Conservation (phyloP, 1,140 invertebrate genomes). For the Drosophila mayri region DNA sequence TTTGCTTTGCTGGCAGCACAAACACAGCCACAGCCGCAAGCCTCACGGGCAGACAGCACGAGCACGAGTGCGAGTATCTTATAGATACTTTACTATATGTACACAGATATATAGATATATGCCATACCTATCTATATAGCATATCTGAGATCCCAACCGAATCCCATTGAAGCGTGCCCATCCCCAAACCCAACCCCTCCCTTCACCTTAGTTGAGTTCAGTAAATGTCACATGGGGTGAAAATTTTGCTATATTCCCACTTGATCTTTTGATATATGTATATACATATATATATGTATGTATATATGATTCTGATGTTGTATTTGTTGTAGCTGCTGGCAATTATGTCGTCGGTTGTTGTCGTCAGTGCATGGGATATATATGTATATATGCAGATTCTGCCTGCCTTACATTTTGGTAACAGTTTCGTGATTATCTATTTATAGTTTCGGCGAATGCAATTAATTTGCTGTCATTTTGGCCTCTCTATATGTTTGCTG, state of each 20-base stretch:
- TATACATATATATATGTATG: not conserved
- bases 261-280: constrained; percentile 22
- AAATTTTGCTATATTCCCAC: constrained; percentile 18
- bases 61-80: constrained; percentile 32
- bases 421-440: constrained; percentile 53
- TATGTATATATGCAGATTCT: not conserved
- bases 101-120: not conserved
- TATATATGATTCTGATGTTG: not conserved
- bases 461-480: constrained; percentile 67
- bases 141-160: constrained; percentile 45
- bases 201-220: constrained; percentile 16
- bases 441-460: constrained; percentile 51
- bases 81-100: constrained; percentile 48
- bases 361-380: constrained; percentile 40
- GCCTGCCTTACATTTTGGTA: constrained; percentile 50
- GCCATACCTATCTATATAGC: constrained; percentile 30
- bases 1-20: constrained; percentile 73
- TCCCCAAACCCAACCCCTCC: not conserved
- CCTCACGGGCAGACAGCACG: constrained; percentile 4
- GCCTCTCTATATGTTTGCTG: constrained; percentile 14
- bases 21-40: constrained; percentile 35
- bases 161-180: constrained; percentile 56
- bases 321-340: not conserved
- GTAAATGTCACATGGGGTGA: constrained; percentile 55
- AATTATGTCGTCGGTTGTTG: constrained; percentile 56